Conservation (phyloP, 2,888 invertebrate species). For the Eilema caniola region DNA sequence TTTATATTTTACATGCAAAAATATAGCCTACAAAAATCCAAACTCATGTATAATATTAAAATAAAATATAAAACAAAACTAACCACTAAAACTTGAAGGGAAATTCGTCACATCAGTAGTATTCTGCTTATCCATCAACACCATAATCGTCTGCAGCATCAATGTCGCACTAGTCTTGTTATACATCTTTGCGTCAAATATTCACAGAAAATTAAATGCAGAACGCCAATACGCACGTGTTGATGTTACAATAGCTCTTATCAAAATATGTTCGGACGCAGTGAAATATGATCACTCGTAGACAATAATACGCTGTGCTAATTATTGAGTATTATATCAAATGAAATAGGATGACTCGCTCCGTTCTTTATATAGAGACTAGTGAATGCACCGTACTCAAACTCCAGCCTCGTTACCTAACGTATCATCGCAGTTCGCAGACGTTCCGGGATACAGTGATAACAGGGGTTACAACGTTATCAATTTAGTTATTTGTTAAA, state of each 20-base stretch:
- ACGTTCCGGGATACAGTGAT: conserved; percentile 84
- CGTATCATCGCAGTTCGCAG: conserved; percentile 74
- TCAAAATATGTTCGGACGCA: conserved; percentile 46
- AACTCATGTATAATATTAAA: background rate
- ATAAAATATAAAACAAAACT: conserved; percentile 55
- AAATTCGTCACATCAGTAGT: conserved; percentile 75
- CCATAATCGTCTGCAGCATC: conserved; percentile 84
- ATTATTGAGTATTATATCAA: conserved; percentile 63
- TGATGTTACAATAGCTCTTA: conserved; percentile 43
- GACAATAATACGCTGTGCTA: conserved; percentile 40
- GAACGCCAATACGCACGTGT: conserved; percentile 46
- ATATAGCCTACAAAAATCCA: background rate
- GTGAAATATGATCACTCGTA: conserved; percentile 52
- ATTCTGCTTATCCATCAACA: conserved; percentile 83
- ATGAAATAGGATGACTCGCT: conserved; percentile 62
- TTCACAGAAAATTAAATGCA: conserved; percentile 6
- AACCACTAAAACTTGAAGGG: conserved; percentile 72
- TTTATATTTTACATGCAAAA: background rate
- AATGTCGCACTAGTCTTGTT: conserved; percentile 82
- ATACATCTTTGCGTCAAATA: conserved; percentile 61
- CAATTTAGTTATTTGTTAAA: conserved; percentile 78
- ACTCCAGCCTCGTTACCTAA: conserved; percentile 64
- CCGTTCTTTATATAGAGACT: conserved; percentile 75
- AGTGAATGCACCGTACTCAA: conserved; percentile 66
- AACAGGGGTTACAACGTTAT: conserved; percentile 83